phyloP scores from a whole-genome alignment of 2,113 vertebrate genomes.

The Sturnus vulgaris region DNA sequence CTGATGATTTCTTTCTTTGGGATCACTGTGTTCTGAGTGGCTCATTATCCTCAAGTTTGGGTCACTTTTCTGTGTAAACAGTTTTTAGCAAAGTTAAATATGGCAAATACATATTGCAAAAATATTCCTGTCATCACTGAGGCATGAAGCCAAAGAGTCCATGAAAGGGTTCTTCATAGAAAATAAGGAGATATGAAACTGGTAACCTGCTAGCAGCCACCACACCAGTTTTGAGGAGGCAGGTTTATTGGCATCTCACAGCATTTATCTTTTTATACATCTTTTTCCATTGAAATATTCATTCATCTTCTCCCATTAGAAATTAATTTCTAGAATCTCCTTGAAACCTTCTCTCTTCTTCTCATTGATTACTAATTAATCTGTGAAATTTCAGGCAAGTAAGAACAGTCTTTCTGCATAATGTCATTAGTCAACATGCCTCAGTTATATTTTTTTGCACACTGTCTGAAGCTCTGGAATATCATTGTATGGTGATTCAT shows the following conservation, averaged over 20 bases:
- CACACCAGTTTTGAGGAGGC: not conserved
- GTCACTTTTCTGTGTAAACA: not conserved
- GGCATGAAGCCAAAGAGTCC: not conserved
- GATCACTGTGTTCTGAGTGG: not conserved
- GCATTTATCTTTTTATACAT: not conserved
- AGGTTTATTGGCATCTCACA: not conserved
- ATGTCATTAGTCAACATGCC: not conserved
- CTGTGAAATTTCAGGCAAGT: not conserved
- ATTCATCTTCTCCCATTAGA: not conserved
- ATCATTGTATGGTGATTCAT: not conserved
- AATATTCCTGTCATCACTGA: not conserved
- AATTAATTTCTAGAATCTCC: conserved; percentile 6
- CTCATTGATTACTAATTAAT: conserved; percentile 28
- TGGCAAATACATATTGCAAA: not conserved
- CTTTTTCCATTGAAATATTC: not conserved
- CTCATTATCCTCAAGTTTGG: not conserved
- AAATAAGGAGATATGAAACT: not conserved
- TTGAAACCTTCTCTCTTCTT: not conserved
- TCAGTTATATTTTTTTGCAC: not conserved
- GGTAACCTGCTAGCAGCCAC: not conserved
- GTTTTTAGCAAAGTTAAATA: not conserved
- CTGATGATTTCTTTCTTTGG: not conserved
- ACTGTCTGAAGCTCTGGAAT: not conserved
- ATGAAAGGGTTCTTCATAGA: not conserved
- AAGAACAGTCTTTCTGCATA: not conserved